These are phyloP conservation scores for Scomber japonicus DNA, from an alignment of 2,113 vertebrate genomes.

Conservation along the genomic window DNA sequence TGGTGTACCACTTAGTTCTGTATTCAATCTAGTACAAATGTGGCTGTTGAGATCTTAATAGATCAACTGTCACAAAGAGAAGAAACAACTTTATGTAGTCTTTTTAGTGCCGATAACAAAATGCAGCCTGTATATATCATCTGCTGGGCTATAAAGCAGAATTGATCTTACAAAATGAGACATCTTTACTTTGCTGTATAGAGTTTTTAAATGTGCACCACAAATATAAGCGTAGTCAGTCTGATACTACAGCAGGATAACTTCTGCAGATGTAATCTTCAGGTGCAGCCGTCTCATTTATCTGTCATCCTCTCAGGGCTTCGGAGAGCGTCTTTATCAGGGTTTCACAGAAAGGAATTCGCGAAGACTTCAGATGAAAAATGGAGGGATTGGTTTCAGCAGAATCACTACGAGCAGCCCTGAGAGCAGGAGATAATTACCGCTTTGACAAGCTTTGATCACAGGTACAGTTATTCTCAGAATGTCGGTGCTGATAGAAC, in stretches of 20 bases:
- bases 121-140: background rate
- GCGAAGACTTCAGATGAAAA: constrained; percentile 65
- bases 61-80: constrained; percentile 22
- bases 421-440: constrained; percentile 75
- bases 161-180: constrained; percentile 11
- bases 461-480: constrained; percentile 73
- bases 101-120: constrained; percentile 17
- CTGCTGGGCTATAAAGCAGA: background rate
- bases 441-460: constrained; percentile 85
- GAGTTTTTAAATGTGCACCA: constrained; percentile 23
- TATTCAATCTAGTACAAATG: constrained; percentile 27
- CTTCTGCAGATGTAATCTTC: constrained; percentile 68
- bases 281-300: constrained; percentile 70
- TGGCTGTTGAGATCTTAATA: constrained; percentile 39
- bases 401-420: constrained; percentile 65
- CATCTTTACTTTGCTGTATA: constrained; percentile 3
- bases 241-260: constrained; percentile 20
- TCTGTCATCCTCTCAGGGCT: constrained; percentile 65
- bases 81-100: background rate
- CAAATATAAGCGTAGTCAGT: constrained; percentile 26
- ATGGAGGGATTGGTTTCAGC: constrained; percentile 70
- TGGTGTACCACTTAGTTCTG: constrained; percentile 41
- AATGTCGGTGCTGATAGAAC: constrained; percentile 74
- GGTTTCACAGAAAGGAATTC: constrained; percentile 65
- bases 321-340: constrained; percentile 61